Conservation (phyloP, 2,113 vertebrate genomes). For the Piprites chloris region DNA sequence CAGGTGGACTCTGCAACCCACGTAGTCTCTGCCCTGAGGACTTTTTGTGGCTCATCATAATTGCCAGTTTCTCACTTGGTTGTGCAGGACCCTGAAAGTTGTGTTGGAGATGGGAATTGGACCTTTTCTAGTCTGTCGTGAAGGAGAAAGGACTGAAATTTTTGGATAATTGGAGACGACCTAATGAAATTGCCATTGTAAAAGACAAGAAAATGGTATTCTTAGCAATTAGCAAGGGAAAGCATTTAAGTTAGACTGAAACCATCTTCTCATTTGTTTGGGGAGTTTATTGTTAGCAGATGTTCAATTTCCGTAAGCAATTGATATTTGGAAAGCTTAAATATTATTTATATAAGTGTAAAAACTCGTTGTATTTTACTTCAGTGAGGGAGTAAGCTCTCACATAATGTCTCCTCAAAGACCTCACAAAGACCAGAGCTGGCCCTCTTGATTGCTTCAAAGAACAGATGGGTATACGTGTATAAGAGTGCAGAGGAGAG, state of each 20-base stretch:
- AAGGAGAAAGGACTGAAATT: background rate
- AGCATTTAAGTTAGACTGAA: conserved; percentile 5
- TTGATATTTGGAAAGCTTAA: conserved; percentile 38
- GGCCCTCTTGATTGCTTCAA: background rate
- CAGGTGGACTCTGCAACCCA: background rate
- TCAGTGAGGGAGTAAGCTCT: background rate
- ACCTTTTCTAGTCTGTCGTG: background rate
- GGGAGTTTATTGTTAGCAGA: conserved; percentile 27
- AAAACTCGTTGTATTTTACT: background rate
- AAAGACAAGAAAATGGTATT: background rate
- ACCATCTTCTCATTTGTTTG: background rate
- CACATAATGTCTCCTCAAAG: background rate
- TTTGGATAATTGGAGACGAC: background rate
- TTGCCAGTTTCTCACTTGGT: background rate
- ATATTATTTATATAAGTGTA: background rate
- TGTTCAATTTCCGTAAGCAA: conserved; percentile 1
- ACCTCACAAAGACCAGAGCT: background rate
- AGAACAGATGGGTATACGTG: background rate
- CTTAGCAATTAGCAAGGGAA: conserved; percentile 5
- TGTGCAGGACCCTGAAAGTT: background rate
- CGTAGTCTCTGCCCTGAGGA: background rate
- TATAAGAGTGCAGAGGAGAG: background rate
- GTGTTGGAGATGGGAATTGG: background rate
- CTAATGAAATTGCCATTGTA: background rate
- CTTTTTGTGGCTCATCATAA: accelerated